These are phyloP conservation scores for Antedon bifida DNA, from an alignment of 35 echinoderm and acorn worm genomes.

Conservation along the genomic window DNA sequence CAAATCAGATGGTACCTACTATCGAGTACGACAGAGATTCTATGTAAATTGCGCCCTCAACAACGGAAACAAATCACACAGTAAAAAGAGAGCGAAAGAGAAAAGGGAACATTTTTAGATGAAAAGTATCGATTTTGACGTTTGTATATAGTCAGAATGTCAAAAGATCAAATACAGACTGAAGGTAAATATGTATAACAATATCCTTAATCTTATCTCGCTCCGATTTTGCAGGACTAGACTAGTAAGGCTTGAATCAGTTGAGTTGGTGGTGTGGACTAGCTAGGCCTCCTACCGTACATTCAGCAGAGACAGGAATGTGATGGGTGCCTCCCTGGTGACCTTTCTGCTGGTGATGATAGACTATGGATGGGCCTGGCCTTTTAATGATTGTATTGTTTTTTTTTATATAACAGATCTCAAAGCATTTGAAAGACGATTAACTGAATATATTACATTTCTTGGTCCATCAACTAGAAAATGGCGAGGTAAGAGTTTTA, in stretches of 20 bases:
- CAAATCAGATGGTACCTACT: neutral
- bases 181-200: neutral
- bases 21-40: neutral
- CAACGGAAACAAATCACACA: neutral
- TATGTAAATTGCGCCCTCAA: neutral
- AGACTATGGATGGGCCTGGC: no score
- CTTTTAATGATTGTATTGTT: no score
- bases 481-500: neutral
- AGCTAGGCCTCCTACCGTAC: no score
- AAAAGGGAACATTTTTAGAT: neutral
- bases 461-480: constrained; percentile 8
- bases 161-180: neutral
- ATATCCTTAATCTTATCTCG: no score
- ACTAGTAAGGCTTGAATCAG: no score
- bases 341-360: no score
- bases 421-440: constrained; percentile 4
- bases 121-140: neutral
- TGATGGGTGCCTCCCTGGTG: no score
- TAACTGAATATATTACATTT: constrained; percentile 16
- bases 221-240: no score
- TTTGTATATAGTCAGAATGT: neutral
- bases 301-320: no score
- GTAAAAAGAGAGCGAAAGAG: neutral
- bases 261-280: no score
- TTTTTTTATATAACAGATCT: constrained; percentile 5